Base-by-base conservation (phyloP, 2,797 vertebrate genomes). In the Oryzias dopingdopingensis region DNA sequence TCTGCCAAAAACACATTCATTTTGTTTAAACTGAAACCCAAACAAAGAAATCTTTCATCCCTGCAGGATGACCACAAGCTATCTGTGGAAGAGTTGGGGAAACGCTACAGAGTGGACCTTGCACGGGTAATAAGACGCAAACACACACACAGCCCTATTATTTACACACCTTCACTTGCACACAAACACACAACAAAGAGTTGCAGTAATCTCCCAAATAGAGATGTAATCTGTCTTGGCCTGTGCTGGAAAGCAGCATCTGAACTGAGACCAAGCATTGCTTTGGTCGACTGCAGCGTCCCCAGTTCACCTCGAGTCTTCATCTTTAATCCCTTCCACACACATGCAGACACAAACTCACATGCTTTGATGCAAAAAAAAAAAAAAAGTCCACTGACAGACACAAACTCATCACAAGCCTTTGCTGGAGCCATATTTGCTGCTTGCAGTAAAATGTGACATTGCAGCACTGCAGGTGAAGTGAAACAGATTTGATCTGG, bases 41-140 rank as follows among this genome's bases (percentile, higher is more conserved):
- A 61, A 41, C 18, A 62, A 24, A 40, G 0, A 14, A 22, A 15
- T 4, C 2, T 77, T 66, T 84, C 67, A 23, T 76, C 61, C 67
- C 42, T 60, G 57, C 89, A 98, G 96, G 95, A 98, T 2, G 96
- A 98, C 76, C 96, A 97, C 83, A 95, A 87, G 75, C 79, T 97
- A 54, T 78, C 92, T 43, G 55, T 92, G 73, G 95, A 94, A 22
- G 96, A 98, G 65, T 55, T 97, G 84, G 90, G 89, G 20, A 87
- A 86, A 47, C 96, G 94, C 65, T 97, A 97, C 59, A 92, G 90
- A 74, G 89, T 96, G 74, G 94, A 97, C 65, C 83, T 95, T 52
- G 73, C 82, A 29, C 85, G 78, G 94, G 96, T 97, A 88, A 92
- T 76, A 1, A 45, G 51, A 61, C 23, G 58, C 53, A 52, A 68